Base-by-base conservation (phyloP, 2,113 vertebrate species). In the Chamaetylas fuelleborni region DNA sequence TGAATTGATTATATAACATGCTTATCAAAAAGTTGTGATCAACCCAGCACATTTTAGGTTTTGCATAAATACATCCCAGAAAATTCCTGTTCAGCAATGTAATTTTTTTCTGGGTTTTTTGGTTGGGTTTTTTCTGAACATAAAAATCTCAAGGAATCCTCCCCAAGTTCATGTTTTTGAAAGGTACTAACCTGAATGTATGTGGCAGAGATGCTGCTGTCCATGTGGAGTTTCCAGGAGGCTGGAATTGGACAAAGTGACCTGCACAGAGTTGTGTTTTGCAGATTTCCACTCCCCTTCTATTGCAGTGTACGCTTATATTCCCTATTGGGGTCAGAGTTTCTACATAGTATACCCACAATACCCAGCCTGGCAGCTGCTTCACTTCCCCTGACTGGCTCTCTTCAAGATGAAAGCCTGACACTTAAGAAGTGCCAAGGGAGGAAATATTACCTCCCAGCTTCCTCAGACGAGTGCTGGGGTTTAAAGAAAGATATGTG, bases 261-360 rank as follows among this genome's bases (percentile, higher is more conserved):
- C 34, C 24, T 18, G 3, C 17, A n/a, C 8, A 58, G 28, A 26
- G 28, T 38, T 66, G 10, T 48, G 28, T 54, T 92, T 53, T 45
- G 43, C 3, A 5, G 9, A 40, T 72, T 77, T 81, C 28, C 57
- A 16, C 31, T 78, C 51, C 31, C 13, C 14, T 87, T 40, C 24
- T 90, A 4, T 48, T 9, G 5, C 28, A 83, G 19, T 5, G 9
- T 16, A 8, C 0, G 0, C 40, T 69, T 51, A 29, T 34, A 56
- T 73, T 92, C 50, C 48, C 65, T 60, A 4, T 7, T 69, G 19
- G 34, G 19, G 31, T 77, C 16, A 4, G 25, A 64, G 50, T 45
- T 81, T 73, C 50, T 65, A n/a, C n/a, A n/a, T n/a, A n/a, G n/a
- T n/a, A n/a, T n/a, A n/a, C n/a, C n/a, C n/a, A n/a, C n/a, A n/a